Conservation (phyloP, 2,888 invertebrate genomes). For the Lissonota sp. region DNA sequence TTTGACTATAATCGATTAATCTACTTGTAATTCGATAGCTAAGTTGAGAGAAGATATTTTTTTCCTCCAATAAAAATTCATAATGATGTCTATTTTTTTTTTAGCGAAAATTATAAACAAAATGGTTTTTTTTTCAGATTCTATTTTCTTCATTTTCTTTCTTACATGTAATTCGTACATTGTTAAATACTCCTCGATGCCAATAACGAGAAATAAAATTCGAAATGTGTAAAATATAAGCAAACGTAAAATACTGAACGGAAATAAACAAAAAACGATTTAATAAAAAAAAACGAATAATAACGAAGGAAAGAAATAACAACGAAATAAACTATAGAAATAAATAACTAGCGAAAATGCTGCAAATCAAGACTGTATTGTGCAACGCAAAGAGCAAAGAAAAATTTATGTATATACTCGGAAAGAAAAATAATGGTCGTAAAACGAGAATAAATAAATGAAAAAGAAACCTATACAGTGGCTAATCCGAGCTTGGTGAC, state of each 20-base stretch:
- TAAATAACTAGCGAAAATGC: conserved; percentile 68
- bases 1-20: no score
- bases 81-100: background rate
- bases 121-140: no score
- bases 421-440: conserved; percentile 40
- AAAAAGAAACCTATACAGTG: conserved; percentile 74
- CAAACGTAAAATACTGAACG: conserved; percentile 63
- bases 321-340: conserved; percentile 50
- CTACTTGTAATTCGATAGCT: no score
- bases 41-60: background rate
- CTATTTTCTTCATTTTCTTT: background rate
- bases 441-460: conserved; percentile 38
- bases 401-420: conserved; percentile 48
- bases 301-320: conserved; percentile 34
- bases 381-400: conserved; percentile 71
- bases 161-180: background rate
- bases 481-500: conserved; percentile 82
- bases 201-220: conserved; percentile 61
- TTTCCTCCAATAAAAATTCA: background rate
- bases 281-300: conserved; percentile 62
- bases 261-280: conserved; percentile 62
- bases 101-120: no score
- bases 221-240: conserved; percentile 58
- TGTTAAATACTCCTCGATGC: conserved; percentile 78
- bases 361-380: conserved; percentile 64